Conservation (phyloP, 1,140 invertebrate genomes). For the Zaprionus camerounensis region DNA sequence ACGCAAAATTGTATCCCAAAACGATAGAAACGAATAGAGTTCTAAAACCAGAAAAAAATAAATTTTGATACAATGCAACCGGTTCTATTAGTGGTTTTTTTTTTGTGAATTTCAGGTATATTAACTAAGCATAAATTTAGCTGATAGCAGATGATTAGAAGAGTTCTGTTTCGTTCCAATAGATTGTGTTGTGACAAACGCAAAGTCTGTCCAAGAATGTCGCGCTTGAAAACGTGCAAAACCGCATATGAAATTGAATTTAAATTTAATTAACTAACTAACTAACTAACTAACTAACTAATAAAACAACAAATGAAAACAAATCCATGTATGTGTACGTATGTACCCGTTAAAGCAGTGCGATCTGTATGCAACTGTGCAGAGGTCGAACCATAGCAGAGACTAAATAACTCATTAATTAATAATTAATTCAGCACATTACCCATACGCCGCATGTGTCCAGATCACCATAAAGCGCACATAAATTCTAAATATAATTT, state of each 20-base stretch:
- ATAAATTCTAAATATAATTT: conserved; percentile 50
- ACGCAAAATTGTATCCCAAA: conserved; percentile 14
- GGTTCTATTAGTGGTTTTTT: conserved; percentile 42
- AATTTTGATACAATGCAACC: conserved; percentile 32
- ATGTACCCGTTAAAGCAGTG: not conserved
- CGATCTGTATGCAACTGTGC: conserved; percentile 7
- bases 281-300: conserved; percentile 14
- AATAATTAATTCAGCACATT: conserved; percentile 45
- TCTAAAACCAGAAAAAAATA: conserved; percentile 1
- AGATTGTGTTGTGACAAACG: conserved; percentile 26
- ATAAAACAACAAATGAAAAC: not conserved
- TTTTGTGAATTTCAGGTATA: conserved; percentile 37
- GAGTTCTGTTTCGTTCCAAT: conserved; percentile 27
- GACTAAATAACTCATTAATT: conserved; percentile 45
- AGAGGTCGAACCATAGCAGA: not conserved
- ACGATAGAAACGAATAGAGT: conserved; percentile 8
- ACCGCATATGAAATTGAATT: not conserved
- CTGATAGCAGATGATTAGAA: conserved; percentile 24
- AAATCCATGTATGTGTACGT: not conserved
- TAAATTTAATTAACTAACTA: conserved; percentile 16
- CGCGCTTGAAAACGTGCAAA: conserved; percentile 20
- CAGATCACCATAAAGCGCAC: conserved; percentile 50
- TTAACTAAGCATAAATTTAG: conserved; percentile 43
- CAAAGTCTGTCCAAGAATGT: conserved; percentile 28
- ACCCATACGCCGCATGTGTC: conserved; percentile 37